These are phyloP conservation scores for Ceratosolen solmsi DNA, from an alignment of 1,140 invertebrate genomes.

Conservation along the genomic window DNA sequence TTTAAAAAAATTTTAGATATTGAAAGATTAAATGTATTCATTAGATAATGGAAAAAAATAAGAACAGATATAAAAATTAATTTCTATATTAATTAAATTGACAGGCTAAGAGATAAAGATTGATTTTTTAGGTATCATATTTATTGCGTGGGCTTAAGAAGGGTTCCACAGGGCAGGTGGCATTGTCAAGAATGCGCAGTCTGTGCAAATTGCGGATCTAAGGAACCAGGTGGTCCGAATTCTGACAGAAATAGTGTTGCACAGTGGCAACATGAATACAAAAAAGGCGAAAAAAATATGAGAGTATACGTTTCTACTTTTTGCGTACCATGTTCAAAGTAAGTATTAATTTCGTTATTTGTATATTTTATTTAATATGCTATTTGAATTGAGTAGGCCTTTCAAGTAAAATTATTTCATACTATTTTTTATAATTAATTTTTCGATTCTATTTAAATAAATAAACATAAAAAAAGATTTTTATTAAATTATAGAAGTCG, in stretches of 20 bases:
- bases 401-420: not conserved
- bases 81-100: too few relatives aligned
- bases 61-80: slow-evolving; percentile 19
- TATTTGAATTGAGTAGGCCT: not conserved
- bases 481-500: too few relatives aligned
- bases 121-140: slow-evolving; percentile 91
- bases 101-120: too few relatives aligned
- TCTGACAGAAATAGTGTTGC: slow-evolving; percentile 71
- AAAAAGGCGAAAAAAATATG: slow-evolving; percentile 74
- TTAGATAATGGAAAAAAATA: too few relatives aligned
- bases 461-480: too few relatives aligned
- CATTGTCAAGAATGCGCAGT: slow-evolving; percentile 87
- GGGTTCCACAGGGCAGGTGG: slow-evolving; percentile 91
- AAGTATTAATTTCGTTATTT: slow-evolving; percentile 56
- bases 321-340: slow-evolving; percentile 75
- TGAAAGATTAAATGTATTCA: too few relatives aligned
- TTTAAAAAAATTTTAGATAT: too few relatives aligned
- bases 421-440: not conserved
- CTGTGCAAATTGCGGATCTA: slow-evolving; percentile 77
- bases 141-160: slow-evolving; percentile 90
- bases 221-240: slow-evolving; percentile 70
- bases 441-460: too few relatives aligned
- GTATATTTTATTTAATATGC: not conserved
- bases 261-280: slow-evolving; percentile 76
- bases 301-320: slow-evolving; percentile 73